phyloP scores from a whole-genome alignment of 2,888 invertebrate genomes.

The Lasioglossum vierecki region DNA sequence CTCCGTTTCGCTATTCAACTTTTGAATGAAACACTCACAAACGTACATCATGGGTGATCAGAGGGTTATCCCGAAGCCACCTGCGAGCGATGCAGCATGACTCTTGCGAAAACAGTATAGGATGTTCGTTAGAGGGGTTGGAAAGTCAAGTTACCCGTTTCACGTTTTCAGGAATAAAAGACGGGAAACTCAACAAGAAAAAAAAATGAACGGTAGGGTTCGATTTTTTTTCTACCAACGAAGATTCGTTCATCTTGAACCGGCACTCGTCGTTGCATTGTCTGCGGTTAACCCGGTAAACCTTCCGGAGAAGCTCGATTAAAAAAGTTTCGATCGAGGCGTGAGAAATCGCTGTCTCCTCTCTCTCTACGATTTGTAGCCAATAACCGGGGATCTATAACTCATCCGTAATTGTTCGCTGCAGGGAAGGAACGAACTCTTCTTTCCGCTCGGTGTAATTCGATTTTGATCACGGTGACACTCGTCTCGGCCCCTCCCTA shows the following conservation, averaged over 20 bases:
- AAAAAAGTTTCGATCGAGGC: constrained; percentile 74
- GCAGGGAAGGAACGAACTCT: constrained; percentile 53
- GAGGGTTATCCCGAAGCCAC: constrained; percentile 19
- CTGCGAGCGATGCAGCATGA: constrained; percentile 36
- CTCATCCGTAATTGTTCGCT: constrained; percentile 79
- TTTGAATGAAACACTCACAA: neutral
- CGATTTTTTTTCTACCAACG: constrained; percentile 41
- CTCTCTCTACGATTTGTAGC: constrained; percentile 52
- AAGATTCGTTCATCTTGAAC: constrained; percentile 62
- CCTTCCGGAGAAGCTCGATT: constrained; percentile 70
- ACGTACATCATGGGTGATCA: constrained; percentile 20
- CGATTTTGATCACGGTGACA: constrained; percentile 78
- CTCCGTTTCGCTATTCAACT: neutral
- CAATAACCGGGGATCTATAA: constrained; percentile 78
- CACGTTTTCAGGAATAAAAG: constrained; percentile 54
- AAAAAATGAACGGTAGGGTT: constrained; percentile 43
- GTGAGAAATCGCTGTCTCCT: constrained; percentile 77
- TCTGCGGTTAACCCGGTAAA: constrained; percentile 81
- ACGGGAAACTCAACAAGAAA: constrained; percentile 31
- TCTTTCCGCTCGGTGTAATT: constrained; percentile 74
- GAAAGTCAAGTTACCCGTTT: constrained; percentile 68
- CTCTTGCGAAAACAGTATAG: constrained; percentile 43
- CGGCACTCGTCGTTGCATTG: constrained; percentile 73
- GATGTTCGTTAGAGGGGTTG: constrained; percentile 36
- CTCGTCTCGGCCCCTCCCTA: constrained; percentile 56